Conservation (phyloP, 1,140 invertebrate species). For the Plutomurus gul region DNA sequence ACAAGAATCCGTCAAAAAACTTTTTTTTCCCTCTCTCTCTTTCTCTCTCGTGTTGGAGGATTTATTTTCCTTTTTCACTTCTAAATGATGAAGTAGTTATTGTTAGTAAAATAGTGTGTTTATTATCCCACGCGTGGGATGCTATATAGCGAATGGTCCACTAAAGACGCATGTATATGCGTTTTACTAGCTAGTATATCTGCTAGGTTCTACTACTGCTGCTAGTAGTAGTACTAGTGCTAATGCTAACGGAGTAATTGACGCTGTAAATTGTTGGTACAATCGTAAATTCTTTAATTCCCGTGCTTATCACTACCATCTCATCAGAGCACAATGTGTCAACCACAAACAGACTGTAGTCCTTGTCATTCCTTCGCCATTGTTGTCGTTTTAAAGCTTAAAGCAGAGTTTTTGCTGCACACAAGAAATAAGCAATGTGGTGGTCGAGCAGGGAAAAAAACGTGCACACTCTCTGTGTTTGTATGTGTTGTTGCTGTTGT, state of each 20-base stretch:
- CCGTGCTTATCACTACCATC: constrained; percentile 19
- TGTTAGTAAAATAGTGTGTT: too few relatives aligned
- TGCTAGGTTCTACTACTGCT: not conserved
- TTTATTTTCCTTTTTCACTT: too few relatives aligned
- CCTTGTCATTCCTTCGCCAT: constrained; percentile 8
- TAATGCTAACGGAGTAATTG: not conserved
- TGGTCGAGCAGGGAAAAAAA: not conserved
- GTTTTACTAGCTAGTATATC: too few relatives aligned
- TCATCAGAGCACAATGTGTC: not conserved
- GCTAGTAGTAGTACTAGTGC: not conserved
- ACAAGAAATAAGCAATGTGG: not conserved
- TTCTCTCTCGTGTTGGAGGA: too few relatives aligned
- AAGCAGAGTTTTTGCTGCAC: not conserved
- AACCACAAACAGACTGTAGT: constrained; percentile 16
- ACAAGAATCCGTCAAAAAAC: too few relatives aligned
- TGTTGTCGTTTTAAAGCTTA: not conserved
- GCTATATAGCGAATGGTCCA: too few relatives aligned
- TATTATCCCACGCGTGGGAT: too few relatives aligned
- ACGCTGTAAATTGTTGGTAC: not conserved
- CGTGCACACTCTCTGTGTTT: too few relatives aligned
- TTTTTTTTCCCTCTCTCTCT: too few relatives aligned
- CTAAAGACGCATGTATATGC: too few relatives aligned
- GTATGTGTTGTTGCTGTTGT: too few relatives aligned
- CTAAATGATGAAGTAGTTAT: too few relatives aligned
- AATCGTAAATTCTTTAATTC: not conserved